phyloP scores from a whole-genome alignment of 92 coral and sea anemone genomes.

The Epizoanthus fatuus region DNA sequence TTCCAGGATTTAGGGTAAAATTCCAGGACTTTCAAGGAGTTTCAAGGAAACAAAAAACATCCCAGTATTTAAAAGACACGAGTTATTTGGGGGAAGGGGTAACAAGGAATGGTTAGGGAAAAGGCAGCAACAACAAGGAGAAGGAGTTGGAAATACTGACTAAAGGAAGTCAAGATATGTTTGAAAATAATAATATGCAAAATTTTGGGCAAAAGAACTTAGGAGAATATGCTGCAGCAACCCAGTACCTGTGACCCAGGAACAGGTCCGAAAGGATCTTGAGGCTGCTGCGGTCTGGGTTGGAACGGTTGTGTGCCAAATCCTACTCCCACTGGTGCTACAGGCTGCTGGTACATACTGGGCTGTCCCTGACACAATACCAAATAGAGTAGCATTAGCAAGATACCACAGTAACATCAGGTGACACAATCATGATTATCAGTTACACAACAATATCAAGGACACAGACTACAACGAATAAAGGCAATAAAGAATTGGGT shows the following conservation, averaged over 20 bases:
- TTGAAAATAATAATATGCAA: not conserved
- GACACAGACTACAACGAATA: not conserved
- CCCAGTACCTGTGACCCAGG: constrained; percentile 88
- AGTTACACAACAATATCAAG: too few relatives aligned
- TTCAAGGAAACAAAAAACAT: too few relatives aligned
- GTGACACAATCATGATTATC: not conserved
- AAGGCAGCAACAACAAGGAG: too few relatives aligned
- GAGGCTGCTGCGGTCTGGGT: constrained; percentile 71
- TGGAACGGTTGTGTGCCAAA: constrained; percentile 74
- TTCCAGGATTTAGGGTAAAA: too few relatives aligned
- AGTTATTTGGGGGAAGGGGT: too few relatives aligned
- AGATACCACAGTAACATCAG: not conserved
- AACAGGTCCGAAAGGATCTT: constrained; percentile 91
- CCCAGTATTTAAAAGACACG: too few relatives aligned
- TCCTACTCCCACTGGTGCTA: constrained; percentile 43
- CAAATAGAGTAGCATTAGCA: too few relatives aligned
- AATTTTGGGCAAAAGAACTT: not conserved
- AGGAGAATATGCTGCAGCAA: not conserved
- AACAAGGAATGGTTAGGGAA: too few relatives aligned
- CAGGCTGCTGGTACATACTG: constrained; percentile 81
- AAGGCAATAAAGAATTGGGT: too few relatives aligned
- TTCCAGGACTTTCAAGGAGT: too few relatives aligned
- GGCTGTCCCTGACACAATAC: constrained; percentile 61
- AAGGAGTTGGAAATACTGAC: too few relatives aligned
- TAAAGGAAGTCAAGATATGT: too few relatives aligned